Base-by-base conservation (phyloP, 1,140 invertebrate genomes). In the Pachyrhynchus sulphureomaculatus region DNA sequence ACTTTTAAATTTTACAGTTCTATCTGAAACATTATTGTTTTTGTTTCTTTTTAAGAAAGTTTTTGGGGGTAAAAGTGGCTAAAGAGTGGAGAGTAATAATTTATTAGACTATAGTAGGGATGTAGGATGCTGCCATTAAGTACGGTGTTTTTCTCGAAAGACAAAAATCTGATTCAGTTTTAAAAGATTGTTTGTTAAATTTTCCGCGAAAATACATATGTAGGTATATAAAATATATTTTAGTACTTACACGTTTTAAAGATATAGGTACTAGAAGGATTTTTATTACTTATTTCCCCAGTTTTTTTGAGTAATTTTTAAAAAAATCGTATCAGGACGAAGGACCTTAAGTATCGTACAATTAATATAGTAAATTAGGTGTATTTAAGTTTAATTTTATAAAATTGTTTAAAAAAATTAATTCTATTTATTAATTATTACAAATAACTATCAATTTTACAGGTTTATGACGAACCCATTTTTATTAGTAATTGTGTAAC, bases 91-190 rank as follows among this genome's bases (percentile, higher is more conserved):
- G 36, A 1, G 6, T 39, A 39, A 39, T 39, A 17, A 44, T 44
- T 44, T 44, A 44, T 44, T 44, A 44, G 41, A 44, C 21, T 44
- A 44, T 23, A 20, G 18, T 44, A n/a, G 20, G 41, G 17, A 44
- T 44, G 18, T 44, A 44, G 21, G 15, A 20, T 20, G 41, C 15
- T 44, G 41, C 41, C 41, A 44, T 44, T 17, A 10, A 29, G 26
- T 29, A 29, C 5, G 26, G n/a, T n/a, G n/a, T n/a, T n/a, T n/a
- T 33, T 33, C 5, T 33, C 12, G 12, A 33, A 33, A 33, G 12
- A 33, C 12, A 12, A 33, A 5, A 33, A 33, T 6, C 5, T 5
- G 29, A 33, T 33, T 6, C 29, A 5, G 12, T 33, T 6, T 33
- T 33, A 33, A 33, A 33, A 33, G 5, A 33, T 5, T 33, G 12